Percentiles rank a stretch among this genome's conserved stretches.
These are phyloP conservation scores for Orchestia grillus DNA, from an alignment of 1,140 invertebrate genomes.

Conservation along the genomic window DNA sequence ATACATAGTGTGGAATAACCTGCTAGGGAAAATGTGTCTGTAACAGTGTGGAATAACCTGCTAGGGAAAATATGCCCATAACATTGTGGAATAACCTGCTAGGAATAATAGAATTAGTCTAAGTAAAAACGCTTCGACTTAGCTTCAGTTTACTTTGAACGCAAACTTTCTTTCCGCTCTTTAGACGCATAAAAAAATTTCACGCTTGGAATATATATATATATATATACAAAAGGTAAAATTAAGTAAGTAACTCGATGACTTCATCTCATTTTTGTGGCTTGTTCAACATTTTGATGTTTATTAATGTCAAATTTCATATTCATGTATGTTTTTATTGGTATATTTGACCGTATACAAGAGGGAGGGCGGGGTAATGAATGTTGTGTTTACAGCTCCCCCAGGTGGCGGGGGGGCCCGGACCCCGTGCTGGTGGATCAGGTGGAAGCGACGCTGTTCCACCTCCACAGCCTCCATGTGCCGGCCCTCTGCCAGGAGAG, in stretches of 20 bases:
- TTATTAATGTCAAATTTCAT: background rate
- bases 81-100: background rate
- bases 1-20: too few relatives aligned
- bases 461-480: constrained; percentile 71
- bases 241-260: too few relatives aligned
- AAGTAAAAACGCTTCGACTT: too few relatives aligned
- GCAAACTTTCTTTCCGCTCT: too few relatives aligned
- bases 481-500: constrained; percentile 70
- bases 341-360: background rate
- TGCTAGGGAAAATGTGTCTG: too few relatives aligned
- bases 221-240: too few relatives aligned
- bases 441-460: constrained; percentile 71
- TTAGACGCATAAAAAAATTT: too few relatives aligned
- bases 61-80: background rate
- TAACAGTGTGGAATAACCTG: too few relatives aligned
- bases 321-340: background rate
- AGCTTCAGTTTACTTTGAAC: too few relatives aligned
- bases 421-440: constrained; percentile 72
- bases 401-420: constrained; percentile 66
- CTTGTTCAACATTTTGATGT: background rate
- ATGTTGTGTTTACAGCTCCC: background rate
- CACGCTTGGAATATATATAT: too few relatives aligned
- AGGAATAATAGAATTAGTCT: background rate
- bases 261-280: too few relatives aligned
- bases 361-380: background rate